Conservation (phyloP, 2,113 vertebrate species). For the Chamaetylas fuelleborni region DNA sequence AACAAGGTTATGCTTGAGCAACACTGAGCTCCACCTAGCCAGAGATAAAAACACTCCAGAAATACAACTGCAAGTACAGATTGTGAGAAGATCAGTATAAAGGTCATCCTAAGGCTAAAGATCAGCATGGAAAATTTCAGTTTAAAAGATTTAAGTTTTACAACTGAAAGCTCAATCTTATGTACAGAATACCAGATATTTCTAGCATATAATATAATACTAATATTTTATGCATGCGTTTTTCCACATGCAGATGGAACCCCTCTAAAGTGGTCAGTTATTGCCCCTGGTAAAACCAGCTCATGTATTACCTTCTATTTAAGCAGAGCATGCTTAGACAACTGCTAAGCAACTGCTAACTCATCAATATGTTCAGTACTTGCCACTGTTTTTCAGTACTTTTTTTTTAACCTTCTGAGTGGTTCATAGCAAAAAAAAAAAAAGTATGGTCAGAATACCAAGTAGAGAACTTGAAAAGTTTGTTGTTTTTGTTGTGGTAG, state of each 20-base stretch:
- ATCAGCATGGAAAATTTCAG: neutral
- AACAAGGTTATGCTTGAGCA: neutral
- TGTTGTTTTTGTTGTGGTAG: neutral
- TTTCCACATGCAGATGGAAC: neutral
- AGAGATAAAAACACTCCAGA: neutral
- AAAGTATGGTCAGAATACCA: neutral
- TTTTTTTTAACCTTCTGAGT: neutral
- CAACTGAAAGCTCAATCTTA: neutral
- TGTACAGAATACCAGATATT: neutral
- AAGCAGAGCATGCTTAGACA: neutral
- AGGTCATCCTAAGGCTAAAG: neutral
- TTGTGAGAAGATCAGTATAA: neutral
- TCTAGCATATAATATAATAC: neutral
- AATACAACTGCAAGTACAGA: neutral
- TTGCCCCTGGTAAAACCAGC: neutral
- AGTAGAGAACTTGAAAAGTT: neutral
- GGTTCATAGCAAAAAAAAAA: neutral
- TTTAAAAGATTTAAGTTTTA: neutral
- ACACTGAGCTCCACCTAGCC: neutral
- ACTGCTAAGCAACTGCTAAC: neutral
- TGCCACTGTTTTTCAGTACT: neutral
- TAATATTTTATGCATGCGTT: neutral
- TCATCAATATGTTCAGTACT: neutral
- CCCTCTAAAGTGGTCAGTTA: neutral
- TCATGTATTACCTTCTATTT: neutral